Evolutionary conservation across 2,113 vertebrate genomes (phyloP).

Genomic region (Aphelocoma coerulescens): DNA sequence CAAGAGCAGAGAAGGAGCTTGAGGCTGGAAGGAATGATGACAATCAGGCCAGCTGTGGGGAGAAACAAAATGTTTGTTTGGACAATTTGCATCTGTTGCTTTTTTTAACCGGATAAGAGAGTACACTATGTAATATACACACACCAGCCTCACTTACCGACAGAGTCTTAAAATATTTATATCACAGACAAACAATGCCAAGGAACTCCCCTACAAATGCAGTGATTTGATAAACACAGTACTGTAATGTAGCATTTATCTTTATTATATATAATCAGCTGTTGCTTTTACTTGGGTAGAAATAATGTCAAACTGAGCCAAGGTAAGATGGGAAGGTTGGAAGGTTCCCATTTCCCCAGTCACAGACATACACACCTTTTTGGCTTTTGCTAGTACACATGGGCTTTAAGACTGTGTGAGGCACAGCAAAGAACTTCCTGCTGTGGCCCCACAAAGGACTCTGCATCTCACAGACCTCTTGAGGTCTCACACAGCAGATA

Average conservation of each 20-base stretch:
- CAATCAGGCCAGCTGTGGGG: constrained; percentile 58
- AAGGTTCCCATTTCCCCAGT: constrained; percentile 14
- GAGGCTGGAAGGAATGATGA: constrained; percentile 14
- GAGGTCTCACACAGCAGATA: not conserved
- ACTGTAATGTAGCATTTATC: constrained; percentile 64
- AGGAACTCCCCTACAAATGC: constrained; percentile 65
- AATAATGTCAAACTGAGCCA: constrained; percentile 23
- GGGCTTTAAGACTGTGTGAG: not conserved
- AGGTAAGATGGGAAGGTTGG: constrained; percentile 32
- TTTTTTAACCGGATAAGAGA: constrained; percentile 67
- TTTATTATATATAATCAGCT: constrained; percentile 62
- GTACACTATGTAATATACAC: constrained; percentile 70
- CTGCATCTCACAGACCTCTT: not conserved
- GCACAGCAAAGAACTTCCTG: not conserved
- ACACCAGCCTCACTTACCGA: constrained; percentile 67
- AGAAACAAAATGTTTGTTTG: constrained; percentile 76
- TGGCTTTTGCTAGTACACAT: not conserved
- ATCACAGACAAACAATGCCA: constrained; percentile 69
- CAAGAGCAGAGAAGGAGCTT: not conserved
- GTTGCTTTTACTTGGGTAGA: constrained; percentile 45
- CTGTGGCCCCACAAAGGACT: not conserved
- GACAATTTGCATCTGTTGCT: constrained; percentile 75
- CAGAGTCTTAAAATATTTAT: constrained; percentile 79
- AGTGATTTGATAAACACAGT: constrained; percentile 72
- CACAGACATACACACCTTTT: constrained; percentile 32